Percentiles rank a stretch among this genome's conserved stretches.
phyloP scores from a whole-genome alignment of 2,113 vertebrate species.

The Serinus canaria region DNA sequence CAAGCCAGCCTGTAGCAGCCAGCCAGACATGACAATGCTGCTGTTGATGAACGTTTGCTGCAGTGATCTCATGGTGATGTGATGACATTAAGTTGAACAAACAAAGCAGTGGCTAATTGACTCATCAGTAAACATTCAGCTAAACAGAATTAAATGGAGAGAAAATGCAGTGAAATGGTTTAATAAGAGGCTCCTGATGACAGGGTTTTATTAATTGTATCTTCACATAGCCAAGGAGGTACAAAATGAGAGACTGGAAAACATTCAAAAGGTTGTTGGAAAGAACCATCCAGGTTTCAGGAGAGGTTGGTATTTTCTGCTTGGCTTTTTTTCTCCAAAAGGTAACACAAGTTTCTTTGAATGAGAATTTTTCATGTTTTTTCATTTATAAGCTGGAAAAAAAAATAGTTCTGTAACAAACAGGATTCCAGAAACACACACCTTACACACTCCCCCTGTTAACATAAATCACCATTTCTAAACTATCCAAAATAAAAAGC shows the following conservation, averaged over 20 bases:
- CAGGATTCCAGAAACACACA: not conserved
- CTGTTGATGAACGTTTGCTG: conserved; percentile 10
- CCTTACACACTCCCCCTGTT: not conserved
- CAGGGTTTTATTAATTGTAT: conserved; percentile 8
- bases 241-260: not conserved
- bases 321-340: not conserved
- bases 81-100: conserved; percentile 51
- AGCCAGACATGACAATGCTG: not conserved
- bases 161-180: conserved; percentile 24
- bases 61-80: conserved; percentile 18
- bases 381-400: not conserved
- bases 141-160: conserved; percentile 6
- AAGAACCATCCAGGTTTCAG: not conserved
- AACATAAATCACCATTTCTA: not conserved
- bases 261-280: not conserved
- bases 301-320: not conserved
- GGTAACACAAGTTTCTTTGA: not conserved
- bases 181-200: not conserved
- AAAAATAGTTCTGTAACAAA: not conserved
- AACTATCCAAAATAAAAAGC: not conserved
- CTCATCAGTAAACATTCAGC: conserved; percentile 46
- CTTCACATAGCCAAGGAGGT: not conserved
- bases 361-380: not conserved
- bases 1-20: not conserved
- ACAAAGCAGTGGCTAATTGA: conserved; percentile 44